Conservation (phyloP, 1,140 invertebrate species). For the Pararge aegeria region DNA sequence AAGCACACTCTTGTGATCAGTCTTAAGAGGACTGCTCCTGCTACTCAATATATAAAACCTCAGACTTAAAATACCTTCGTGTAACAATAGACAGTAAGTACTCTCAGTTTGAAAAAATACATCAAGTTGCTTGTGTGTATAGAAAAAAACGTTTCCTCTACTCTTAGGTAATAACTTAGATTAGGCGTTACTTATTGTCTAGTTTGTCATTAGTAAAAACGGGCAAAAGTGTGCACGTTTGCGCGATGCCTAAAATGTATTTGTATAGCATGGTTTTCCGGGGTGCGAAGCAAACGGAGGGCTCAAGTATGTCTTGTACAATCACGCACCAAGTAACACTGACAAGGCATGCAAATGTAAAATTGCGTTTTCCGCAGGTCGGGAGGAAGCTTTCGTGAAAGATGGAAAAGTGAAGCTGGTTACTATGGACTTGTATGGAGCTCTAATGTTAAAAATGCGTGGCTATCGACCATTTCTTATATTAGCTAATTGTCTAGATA, state of each 20-base stretch:
- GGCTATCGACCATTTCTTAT: conserved; percentile 61
- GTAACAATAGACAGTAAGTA: too few species aligned
- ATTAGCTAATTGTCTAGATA: conserved; percentile 46
- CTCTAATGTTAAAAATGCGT: conserved; percentile 61
- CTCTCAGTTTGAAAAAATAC: too few species aligned
- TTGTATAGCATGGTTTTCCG: conserved; percentile 1
- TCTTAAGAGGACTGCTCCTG: too few species aligned
- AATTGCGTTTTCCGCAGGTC: conserved; percentile 37
- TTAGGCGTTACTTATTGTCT: too few species aligned
- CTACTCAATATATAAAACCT: too few species aligned
- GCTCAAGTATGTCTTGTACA: conserved; percentile 2
- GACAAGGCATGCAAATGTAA: neutral
- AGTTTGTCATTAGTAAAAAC: too few species aligned
- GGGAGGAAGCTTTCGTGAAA: conserved; percentile 58
- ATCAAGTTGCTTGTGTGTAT: too few species aligned
- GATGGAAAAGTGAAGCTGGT: conserved; percentile 58
- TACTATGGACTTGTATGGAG: conserved; percentile 59
- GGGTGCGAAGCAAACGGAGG: neutral
- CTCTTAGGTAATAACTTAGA: too few species aligned
- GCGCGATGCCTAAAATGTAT: neutral
- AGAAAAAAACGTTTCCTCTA: too few species aligned
- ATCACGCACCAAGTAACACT: neutral
- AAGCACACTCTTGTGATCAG: too few species aligned
- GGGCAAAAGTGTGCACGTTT: too few species aligned
- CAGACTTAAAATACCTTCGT: too few species aligned